phyloP scores from a whole-genome alignment of 2,797 vertebrate species.

The Crenuchus spilurus region DNA sequence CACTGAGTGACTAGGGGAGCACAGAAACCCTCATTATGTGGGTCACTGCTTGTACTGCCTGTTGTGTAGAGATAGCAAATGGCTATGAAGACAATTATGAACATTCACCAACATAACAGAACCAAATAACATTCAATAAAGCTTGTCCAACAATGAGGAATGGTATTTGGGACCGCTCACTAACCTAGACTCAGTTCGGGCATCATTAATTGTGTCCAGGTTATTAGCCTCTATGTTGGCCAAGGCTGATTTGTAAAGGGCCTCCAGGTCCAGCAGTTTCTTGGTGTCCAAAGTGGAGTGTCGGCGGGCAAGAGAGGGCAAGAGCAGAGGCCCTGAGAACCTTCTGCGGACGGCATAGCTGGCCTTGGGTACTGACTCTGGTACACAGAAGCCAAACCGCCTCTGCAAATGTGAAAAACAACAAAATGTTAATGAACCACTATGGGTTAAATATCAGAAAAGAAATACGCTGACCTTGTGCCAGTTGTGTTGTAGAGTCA shows the following conservation, averaged over 20 bases:
- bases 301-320: slow-evolving; percentile 77
- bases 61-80: no score
- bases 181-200: slow-evolving; percentile 9
- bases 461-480: neutral
- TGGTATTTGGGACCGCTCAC: neutral
- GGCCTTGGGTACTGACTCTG: slow-evolving; percentile 41
- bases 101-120: no score
- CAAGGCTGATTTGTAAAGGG: slow-evolving; percentile 71
- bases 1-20: no score
- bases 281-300: slow-evolving; percentile 70
- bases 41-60: no score
- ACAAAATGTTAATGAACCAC: neutral
- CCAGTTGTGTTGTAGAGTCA: no score
- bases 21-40: no score
- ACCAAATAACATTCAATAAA: no score
- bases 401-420: slow-evolving; percentile 60
- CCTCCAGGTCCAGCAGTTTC: slow-evolving; percentile 69
- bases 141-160: no score
- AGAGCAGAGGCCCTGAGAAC: slow-evolving; percentile 80
- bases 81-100: no score
- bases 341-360: slow-evolving; percentile 73
- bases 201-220: slow-evolving; percentile 50
- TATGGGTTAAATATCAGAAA: neutral
- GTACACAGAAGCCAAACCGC: slow-evolving; percentile 55
- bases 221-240: slow-evolving; percentile 67